Base-by-base conservation (phyloP, 2,888 invertebrate species). In the Hirtodrosophila alboralis region DNA sequence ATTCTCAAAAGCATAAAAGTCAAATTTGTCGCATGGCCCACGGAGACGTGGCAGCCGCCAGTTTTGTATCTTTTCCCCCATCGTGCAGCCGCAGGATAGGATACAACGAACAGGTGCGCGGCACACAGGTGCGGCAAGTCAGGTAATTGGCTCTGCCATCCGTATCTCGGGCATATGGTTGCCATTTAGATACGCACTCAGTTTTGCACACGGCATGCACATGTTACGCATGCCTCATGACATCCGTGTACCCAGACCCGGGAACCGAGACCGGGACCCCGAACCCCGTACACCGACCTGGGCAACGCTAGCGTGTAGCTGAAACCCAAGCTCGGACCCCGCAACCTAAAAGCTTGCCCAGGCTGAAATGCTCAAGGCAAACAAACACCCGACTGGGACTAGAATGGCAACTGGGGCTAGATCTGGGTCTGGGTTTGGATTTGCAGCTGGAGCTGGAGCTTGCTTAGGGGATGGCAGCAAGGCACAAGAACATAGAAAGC, bases 1-100 rank as follows among this genome's bases (percentile, higher is more conserved):
- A 79, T 85, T 80, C 80, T 79, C 80, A 64, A 74, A 73, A 78
- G 80, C 75, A 81, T 83, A 81, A 85, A 85, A 83, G 75, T 80
- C 73, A 80, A 83, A 78, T 85, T 83, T 78, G 83, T 83, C 85
- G 83, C 86, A 63, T 73, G 79, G 67, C 74, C 80, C 73, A 79
- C 58, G 67, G 75, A 79, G 75, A 83, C 75, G n/a, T n/a, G 38
- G 36, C 53, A 38, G 43, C 51, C 52, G 53, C 68, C 65, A 59
- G 71, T 62, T 62, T 75, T 58, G 60, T 53, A 59, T 75, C n/a
- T 58, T 65, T 60, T 65, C 64, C 84, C 75, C n/a, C n/a, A n/a
- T n/a, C 43, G 30, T 72, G 64, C 76, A 58, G 80, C 72, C 75
- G 71, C 54, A 21, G 62, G 56, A 28, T 5, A 21, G n/a, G n/a